Base-by-base conservation (phyloP, 2,113 vertebrate species). In the Notarius quadriscutis region DNA sequence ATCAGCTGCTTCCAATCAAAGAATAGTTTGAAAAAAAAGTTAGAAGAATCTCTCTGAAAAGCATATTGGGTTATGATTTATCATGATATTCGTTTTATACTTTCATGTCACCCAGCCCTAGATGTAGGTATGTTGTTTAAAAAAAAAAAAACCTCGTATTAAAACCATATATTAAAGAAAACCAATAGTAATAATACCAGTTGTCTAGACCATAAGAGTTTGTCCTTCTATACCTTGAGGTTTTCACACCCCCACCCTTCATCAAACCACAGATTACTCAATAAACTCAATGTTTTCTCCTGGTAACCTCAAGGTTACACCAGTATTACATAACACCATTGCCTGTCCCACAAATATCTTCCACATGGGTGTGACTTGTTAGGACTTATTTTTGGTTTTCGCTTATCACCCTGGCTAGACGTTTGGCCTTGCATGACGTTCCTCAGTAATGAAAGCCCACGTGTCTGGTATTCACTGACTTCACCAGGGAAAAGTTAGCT, bases 401-500 rank as follows among this genome's bases (percentile, higher is more conserved):
- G 53, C 81, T 83, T 83, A 81, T 89, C 34, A 75, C 55, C 65
- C 78, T 60, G 69, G 78, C 74, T 87, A 84, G 85, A 74, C 51
- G 51, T 60, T 81, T 80, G 75, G 86, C 78, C 41, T 65, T 27
- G 62, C 22, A 83, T 51, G 57, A 50, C 41, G 41, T 67, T 67
- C 62, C 48, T 83, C 62, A 1, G 81, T 51, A 83, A 67, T 83
- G 62, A 83, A 83, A 74, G 25, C 62, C 62, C 81, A 67, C 62
- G 25, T 83, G 71, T 89, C 67, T 82, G 60, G 63, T 30, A 50
- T 60, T 50, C 60, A 81, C 63, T 82, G 72, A 48, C 69, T 84
- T 75, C 69, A 79, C 75, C 79, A 87, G 83, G 89, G 89, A 87
- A 88, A 88, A 85, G 84, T 85, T 78, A 77, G 69, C 57, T 41